Conservation (phyloP, 2,797 vertebrate genomes). For the Hippopotamyrus pictus region DNA sequence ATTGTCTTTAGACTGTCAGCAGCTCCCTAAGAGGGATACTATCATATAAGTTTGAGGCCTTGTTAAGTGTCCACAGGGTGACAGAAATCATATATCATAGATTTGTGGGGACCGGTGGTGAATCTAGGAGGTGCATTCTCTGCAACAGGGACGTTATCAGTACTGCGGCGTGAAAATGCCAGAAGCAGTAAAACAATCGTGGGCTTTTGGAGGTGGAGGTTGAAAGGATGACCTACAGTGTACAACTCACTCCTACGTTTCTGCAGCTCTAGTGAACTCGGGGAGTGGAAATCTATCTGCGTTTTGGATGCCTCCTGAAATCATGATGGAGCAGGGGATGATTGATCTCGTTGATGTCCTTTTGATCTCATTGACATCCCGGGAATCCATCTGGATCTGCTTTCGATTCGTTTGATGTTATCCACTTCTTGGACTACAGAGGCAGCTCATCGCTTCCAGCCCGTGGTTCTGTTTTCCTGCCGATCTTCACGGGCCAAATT, state of each 20-base stretch:
- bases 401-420: slow-evolving; percentile 8
- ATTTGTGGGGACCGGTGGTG: neutral
- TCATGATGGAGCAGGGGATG: neutral
- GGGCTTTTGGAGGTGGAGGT: neutral
- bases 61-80: neutral
- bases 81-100: neutral
- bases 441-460: neutral
- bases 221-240: neutral
- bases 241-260: neutral
- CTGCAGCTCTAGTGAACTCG: neutral
- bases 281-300: neutral
- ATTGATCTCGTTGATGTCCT: slow-evolving; percentile 4
- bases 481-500: neutral
- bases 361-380: slow-evolving; percentile 6
- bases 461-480: neutral
- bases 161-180: neutral
- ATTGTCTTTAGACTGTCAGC: neutral
- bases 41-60: neutral
- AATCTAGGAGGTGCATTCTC: neutral
- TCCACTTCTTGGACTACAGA: neutral
- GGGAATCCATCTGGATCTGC: slow-evolving; percentile 10
- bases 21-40: neutral
- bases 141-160: neutral
- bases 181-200: neutral
- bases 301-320: neutral